Evolutionary conservation across 2,797 vertebrate species (phyloP), one percentile per base, ranked within the genome.

Genomic region (Odontamblyopus lacepedii): DNA sequence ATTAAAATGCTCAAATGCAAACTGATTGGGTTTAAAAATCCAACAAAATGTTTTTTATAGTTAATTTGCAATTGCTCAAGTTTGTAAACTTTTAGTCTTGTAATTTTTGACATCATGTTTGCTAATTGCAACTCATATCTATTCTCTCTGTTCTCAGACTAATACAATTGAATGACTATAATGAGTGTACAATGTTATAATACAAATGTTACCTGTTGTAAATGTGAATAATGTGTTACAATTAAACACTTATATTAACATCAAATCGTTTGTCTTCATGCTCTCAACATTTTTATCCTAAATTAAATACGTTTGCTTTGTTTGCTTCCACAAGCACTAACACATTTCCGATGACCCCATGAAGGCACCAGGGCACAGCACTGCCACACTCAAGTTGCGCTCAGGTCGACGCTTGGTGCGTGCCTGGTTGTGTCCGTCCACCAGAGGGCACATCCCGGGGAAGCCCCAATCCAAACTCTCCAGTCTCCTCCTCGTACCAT

Each of bases 361-460:
- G 77, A 87, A 91, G 5, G 89, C 86, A 81, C 9, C 89, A 57
- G 0, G 2, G 18, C 7, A 57, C 41, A 44, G 41, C 41, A 13
- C 69, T 80, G 29, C 56, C 56, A 27, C 56, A 32, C 79, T 71
- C 48, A 76, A 78, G 79, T 85, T 78, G 51, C 59, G 0, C 13
- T 5, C 59, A 61, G 59, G 6, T 15, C 59, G 13, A 6, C n/a
- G 41, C 80, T 27, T 6, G 79, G 78, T 85, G 82, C 50, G 44
- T 1, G 57, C 27, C 66, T 35, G 13, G 19, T 15, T 44, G 41
- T 41, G 23, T 38, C 67, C 51, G 53, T 68, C 84, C 93, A 75
- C 88, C 89, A 94, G 93, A 87, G 82, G 93, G 92, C 90, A 85
- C 82, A 79, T 29, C 53, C 67, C 77, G 55, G 63, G 71, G 70